These are phyloP conservation scores for Marmota monax DNA, from an alignment of 2,113 vertebrate genomes.

Conservation along the genomic window DNA sequence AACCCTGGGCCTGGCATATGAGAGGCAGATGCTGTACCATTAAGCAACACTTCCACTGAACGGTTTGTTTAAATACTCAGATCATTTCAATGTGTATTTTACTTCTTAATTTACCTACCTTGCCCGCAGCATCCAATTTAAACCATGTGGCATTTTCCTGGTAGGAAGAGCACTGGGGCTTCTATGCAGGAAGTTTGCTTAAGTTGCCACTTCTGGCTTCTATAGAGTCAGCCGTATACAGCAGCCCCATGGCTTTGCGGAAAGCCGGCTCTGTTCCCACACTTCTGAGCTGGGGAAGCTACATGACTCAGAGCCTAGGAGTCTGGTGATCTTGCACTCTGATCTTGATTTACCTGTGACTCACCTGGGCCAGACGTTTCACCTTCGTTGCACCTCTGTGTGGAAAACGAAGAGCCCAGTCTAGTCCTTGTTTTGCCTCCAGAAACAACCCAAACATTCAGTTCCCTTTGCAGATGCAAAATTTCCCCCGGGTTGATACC, in stretches of 20 bases:
- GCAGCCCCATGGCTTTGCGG: background rate
- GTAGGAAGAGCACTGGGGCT: background rate
- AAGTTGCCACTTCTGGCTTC: background rate
- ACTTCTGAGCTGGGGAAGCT: background rate
- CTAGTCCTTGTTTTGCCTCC: background rate
- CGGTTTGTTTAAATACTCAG: background rate
- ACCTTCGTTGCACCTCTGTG: background rate
- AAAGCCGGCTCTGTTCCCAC: background rate
- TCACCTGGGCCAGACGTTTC: background rate
- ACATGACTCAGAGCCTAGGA: background rate
- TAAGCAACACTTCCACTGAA: background rate
- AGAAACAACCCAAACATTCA: background rate
- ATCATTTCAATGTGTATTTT: background rate
- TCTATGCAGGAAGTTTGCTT: background rate
- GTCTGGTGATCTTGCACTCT: fast-evolving
- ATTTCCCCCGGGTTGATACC: background rate
- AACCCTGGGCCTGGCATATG: no score
- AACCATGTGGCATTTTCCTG: background rate
- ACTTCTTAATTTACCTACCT: background rate
- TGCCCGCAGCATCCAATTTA: background rate
- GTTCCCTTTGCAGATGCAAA: no score
- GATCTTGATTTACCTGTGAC: background rate
- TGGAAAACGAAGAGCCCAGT: background rate
- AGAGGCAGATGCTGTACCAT: background rate
- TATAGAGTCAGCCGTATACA: background rate